A percentile compares a stretch with the other conserved stretches of the same genome.
Evolutionary conservation across 2,888 invertebrate species (phyloP).

Genomic region (Phengaris alcon): DNA sequence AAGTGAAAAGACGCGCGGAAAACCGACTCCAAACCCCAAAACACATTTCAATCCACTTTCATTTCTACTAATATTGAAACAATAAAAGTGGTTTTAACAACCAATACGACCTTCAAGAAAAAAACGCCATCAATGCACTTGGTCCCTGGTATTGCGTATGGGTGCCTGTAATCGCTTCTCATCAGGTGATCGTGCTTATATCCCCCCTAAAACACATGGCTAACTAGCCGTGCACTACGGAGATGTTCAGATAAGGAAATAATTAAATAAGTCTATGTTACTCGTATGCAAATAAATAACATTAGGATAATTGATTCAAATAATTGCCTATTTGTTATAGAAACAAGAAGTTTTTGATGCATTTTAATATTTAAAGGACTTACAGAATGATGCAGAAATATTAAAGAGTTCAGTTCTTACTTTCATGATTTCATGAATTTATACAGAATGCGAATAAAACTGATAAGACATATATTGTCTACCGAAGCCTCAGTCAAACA

Average conservation of each 20-base stretch:
- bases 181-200: not conserved
- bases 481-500: too few species aligned
- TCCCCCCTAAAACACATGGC: not conserved
- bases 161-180: not conserved
- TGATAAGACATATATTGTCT: too few species aligned
- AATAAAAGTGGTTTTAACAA: not conserved
- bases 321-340: not conserved
- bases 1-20: conserved; percentile 47
- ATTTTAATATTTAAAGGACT: not conserved
- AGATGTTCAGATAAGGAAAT: not conserved
- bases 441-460: too few species aligned
- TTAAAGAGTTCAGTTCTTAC: not conserved
- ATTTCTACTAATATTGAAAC: not conserved
- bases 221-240: not conserved
- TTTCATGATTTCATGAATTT: too few species aligned
- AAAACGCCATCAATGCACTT: too few species aligned
- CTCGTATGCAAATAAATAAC: not conserved
- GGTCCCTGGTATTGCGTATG: too few species aligned
- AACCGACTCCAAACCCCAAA: conserved; percentile 44
- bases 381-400: not conserved
- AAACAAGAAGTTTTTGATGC: not conserved
- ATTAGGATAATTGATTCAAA: conserved; percentile 13
- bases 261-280: conserved; percentile 30
- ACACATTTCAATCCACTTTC: conserved; percentile 11
- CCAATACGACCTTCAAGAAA: too few species aligned